These are phyloP conservation scores for Genyomyrus donnyi DNA, from an alignment of 2,113 vertebrate genomes.

Conservation along the genomic window DNA sequence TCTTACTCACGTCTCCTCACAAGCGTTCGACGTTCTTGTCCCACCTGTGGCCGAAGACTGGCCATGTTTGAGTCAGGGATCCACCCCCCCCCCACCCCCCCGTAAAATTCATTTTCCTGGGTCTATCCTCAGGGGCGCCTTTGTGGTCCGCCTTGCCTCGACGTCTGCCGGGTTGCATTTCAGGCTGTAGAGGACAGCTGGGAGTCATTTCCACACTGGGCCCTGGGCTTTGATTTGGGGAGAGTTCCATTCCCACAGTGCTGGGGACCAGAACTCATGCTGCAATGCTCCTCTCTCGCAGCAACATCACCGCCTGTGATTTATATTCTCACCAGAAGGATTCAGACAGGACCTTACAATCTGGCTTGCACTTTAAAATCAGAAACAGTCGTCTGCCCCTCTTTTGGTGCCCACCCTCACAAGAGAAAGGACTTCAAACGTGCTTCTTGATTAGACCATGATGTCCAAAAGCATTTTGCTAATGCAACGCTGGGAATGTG, in stretches of 20 bases:
- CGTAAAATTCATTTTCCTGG: constrained; percentile 5
- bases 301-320: constrained; percentile 30
- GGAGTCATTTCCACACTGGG: constrained; percentile 36
- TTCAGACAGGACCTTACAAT: neutral
- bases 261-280: neutral
- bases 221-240: constrained; percentile 32
- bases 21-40: neutral
- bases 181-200: constrained; percentile 52
- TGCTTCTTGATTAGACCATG: constrained; percentile 11
- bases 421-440: constrained; percentile 1
- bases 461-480: neutral
- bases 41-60: neutral
- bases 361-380: constrained; percentile 2
- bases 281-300: constrained; percentile 19
- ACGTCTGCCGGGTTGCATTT: constrained; percentile 48
- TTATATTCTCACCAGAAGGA: neutral
- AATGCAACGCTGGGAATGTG: neutral
- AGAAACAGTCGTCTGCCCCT: constrained; percentile 10
- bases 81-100: neutral
- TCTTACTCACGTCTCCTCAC: neutral
- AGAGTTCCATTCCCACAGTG: constrained; percentile 25
- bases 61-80: neutral
- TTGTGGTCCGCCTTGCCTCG: constrained; percentile 47
- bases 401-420: neutral
- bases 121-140: constrained; percentile 19